Base-by-base conservation (phyloP, 2,113 vertebrate genomes). In the Phalacrocorax brasilianus region DNA sequence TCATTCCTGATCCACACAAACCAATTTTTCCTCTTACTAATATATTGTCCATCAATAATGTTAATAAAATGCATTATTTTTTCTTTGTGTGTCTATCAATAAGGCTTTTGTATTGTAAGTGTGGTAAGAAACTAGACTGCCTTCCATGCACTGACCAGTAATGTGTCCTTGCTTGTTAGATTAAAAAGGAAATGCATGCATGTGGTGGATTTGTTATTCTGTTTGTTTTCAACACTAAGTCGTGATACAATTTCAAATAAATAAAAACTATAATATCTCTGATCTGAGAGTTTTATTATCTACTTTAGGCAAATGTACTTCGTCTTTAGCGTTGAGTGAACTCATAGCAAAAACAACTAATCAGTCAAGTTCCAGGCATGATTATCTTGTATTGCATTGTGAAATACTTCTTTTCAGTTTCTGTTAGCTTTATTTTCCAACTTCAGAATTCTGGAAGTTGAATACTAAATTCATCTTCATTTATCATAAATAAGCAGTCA, bases 71-170 rank as follows among this genome's bases (percentile, higher is more conserved):
- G 13, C 8, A 20, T 61, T 59, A 3, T 21, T 33, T 50, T 44
- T 61, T 20, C 6, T 33, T 81, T 26, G 2, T 1, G 0, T 74
- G 14, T 70, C 7, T 75, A 11, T n/a, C 11, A 44, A 5, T 38
- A 38, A 50, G 10, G 5, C 3, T 86, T 83, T 47, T 35, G 6
- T 44, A 13, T n/a, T 14, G 28, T 30, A 86, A 63, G 26, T 30
- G 3, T 19, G 49, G 12, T 49, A 33, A 78, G 27, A 93, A 72
- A 38, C 1, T 49, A 42, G 9, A 30, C 3, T 33, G 14, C 8
- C 6, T 73, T 61, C 16, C 28, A 70, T 33, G 11, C 8, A 27
- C 7, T 65, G 42, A 72, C 24, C 22, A 45, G 11, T 26, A 68
- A 21, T 30, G 38, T 26, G 4, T 61, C 15, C 14, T 68, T 12